Evolutionary conservation across 2,113 vertebrate species (phyloP).

Genomic region (Brevimyrus niger): DNA sequence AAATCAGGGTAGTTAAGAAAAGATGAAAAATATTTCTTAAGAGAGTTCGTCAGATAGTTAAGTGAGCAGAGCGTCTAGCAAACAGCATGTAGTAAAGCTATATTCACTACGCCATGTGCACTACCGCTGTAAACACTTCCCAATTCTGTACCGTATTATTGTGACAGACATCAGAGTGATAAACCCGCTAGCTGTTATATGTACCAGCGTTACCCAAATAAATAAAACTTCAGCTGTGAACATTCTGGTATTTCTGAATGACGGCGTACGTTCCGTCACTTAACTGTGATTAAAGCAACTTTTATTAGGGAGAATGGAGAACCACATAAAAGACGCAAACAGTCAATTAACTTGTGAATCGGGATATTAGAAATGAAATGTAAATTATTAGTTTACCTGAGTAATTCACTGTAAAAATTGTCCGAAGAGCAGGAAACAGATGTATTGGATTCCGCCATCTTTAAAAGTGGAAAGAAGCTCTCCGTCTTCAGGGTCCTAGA

Average conservation of each 20-base stretch:
- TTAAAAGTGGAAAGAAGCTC: background rate
- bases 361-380: background rate
- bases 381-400: slow-evolving; percentile 40
- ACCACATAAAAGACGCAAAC: background rate
- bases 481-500: slow-evolving; percentile 33
- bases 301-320: background rate
- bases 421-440: background rate
- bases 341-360: background rate
- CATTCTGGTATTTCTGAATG: background rate
- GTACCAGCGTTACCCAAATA: background rate
- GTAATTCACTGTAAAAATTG: slow-evolving; percentile 41
- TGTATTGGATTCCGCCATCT: slow-evolving; percentile 54
- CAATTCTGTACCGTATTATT: background rate
- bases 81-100: background rate
- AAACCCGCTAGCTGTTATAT: background rate
- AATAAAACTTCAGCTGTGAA: background rate
- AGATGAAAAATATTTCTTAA: background rate
- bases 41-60: background rate
- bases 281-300: background rate
- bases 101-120: background rate
- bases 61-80: background rate
- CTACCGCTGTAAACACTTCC: background rate
- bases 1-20: background rate
- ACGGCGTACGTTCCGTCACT: background rate
- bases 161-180: background rate